A percentile compares a stretch with the other conserved stretches of the same genome.
Evolutionary conservation across 2,797 vertebrate species (phyloP).

Genomic region (Haliaeetus vocifer): DNA sequence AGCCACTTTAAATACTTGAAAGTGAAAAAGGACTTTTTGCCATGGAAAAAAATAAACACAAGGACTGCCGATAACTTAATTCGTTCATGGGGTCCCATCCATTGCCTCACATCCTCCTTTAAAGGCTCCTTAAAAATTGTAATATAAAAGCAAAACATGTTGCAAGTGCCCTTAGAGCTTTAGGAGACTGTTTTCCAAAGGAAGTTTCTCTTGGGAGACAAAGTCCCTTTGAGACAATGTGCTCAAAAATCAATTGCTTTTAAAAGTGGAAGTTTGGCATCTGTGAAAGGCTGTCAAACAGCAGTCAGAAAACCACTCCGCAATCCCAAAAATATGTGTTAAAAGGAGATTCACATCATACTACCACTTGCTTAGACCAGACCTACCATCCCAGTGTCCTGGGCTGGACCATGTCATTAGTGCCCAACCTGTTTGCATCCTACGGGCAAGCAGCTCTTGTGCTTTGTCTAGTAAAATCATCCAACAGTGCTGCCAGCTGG

Average conservation of each 20-base stretch:
- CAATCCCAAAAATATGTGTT: not conserved
- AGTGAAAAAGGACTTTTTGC: not conserved
- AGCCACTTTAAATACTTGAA: not conserved
- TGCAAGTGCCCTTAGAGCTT: not conserved
- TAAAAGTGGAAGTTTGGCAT: not conserved
- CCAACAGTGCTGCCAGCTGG: not conserved
- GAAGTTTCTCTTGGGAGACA: not conserved
- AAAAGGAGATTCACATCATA: fast-evolving
- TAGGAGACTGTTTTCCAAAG: not conserved
- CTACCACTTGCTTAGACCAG: not conserved
- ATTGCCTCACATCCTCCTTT: not conserved
- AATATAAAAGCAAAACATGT: not conserved
- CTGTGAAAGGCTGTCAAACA: not conserved
- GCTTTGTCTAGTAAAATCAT: not conserved
- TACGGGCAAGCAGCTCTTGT: not conserved
- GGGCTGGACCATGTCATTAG: not conserved
- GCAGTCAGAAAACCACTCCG: not conserved
- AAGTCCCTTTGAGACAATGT: not conserved
- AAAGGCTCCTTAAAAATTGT: not conserved
- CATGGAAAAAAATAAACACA: not conserved
- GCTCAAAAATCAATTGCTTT: not conserved
- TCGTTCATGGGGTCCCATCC: not conserved
- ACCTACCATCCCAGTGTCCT: not conserved
- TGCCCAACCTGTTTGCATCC: not conserved
- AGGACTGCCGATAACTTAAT: not conserved